Percentiles rank a stretch among this genome's conserved stretches.
Evolutionary conservation across 2,113 vertebrate genomes (phyloP).

Genomic region (Sylvilagus bachmani): DNA sequence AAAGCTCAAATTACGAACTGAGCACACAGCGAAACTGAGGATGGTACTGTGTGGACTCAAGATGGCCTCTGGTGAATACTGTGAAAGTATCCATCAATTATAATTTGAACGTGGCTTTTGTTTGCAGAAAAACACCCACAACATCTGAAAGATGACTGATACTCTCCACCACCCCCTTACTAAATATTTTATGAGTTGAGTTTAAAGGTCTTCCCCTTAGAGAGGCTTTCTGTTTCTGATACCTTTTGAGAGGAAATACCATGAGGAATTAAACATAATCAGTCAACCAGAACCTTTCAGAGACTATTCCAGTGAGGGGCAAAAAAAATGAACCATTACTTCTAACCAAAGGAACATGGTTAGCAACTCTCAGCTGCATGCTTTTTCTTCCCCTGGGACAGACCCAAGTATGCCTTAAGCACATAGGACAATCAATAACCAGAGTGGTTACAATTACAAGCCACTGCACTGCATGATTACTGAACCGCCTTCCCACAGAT

Average conservation of each 20-base stretch:
- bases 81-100: conserved; percentile 49
- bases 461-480: conserved; percentile 72
- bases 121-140: conserved; percentile 24
- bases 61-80: conserved; percentile 23
- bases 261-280: conserved; percentile 59
- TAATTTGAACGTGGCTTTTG: conserved; percentile 30
- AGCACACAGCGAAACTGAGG: background rate
- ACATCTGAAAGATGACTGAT: conserved; percentile 18
- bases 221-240: conserved; percentile 68
- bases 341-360: conserved; percentile 69
- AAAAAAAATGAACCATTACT: conserved; percentile 63
- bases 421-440: conserved; percentile 76
- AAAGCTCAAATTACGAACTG: conserved; percentile 44
- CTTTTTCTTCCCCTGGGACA: conserved; percentile 17
- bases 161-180: conserved; percentile 39
- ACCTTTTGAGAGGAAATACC: conserved; percentile 65
- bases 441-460: conserved; percentile 69
- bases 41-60: conserved; percentile 50
- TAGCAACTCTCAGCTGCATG: conserved; percentile 74
- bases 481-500: conserved; percentile 68
- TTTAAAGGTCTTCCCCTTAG: conserved; percentile 64
- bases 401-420: conserved; percentile 68
- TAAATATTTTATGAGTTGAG: conserved; percentile 51
- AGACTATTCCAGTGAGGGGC: conserved; percentile 69
- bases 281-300: conserved; percentile 70